Evolutionary conservation across 2,113 vertebrate genomes (phyloP).

Genomic region (Aspiorhynchus laticeps): DNA sequence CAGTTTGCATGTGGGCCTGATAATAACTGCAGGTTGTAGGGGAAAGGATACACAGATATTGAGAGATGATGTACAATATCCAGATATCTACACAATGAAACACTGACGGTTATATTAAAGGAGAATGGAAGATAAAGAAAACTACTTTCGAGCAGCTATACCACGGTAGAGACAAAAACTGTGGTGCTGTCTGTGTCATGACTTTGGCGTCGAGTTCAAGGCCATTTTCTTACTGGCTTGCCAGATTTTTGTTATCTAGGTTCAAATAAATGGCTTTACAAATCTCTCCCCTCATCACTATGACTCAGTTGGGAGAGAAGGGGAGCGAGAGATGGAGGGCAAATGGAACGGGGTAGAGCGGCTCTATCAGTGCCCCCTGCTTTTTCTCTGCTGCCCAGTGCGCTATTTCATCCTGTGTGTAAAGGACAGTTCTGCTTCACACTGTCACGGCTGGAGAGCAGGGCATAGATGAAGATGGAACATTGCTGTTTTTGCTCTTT

Average conservation of each 20-base stretch:
- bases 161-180: constrained; percentile 64
- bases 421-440: constrained; percentile 62
- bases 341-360: neutral
- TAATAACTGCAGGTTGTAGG: neutral
- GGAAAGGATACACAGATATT: constrained; percentile 8
- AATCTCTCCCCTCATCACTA: constrained; percentile 63
- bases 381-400: neutral
- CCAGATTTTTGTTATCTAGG: constrained; percentile 67
- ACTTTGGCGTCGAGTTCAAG: constrained; percentile 77
- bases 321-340: constrained; percentile 48
- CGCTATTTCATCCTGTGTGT: constrained; percentile 36
- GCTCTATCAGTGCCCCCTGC: constrained; percentile 7
- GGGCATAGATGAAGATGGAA: constrained; percentile 70
- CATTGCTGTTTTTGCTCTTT: constrained; percentile 65
- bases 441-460: constrained; percentile 56
- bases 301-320: constrained; percentile 50
- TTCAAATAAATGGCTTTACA: constrained; percentile 69
- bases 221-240: constrained; percentile 63
- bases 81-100: neutral
- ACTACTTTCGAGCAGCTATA: constrained; percentile 52
- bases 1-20: neutral
- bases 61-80: neutral
- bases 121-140: constrained; percentile 56
- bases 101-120: neutral
- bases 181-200: constrained; percentile 62